Base-by-base conservation (phyloP, 1,140 invertebrate genomes). In the Drosophila equinoxialis region DNA sequence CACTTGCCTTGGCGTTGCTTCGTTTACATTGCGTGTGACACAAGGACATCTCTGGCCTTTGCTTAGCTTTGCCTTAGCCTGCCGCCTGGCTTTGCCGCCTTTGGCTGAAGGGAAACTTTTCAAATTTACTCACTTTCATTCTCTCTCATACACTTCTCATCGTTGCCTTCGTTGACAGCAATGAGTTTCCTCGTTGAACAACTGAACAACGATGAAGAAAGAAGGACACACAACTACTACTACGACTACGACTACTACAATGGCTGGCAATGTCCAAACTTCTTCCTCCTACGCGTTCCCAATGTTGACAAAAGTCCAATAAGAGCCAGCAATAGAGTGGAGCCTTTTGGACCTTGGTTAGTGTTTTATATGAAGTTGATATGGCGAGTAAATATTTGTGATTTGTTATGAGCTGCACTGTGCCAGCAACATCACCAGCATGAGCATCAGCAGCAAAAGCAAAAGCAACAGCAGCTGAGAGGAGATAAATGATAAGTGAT, bases 311-410 rank as follows among this genome's bases (percentile, higher is more conserved):
- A 79, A 86, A 86, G 83, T 82, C 83, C 79, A 87, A 87, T 86
- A 87, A 82, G 79, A 70, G 62, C 79, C 79, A 75, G 72, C 61
- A 72, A 64, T 37, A 73, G 69, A 65, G 68, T 37, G 69, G 68
- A 41, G 55, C 42, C 63, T 66, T 42, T 14, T 58, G 62, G 77
- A 68, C 79, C 60, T 48, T 57, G 65, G 68, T 77, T 78, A 81
- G 79, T 81, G 71, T 76, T 82, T 74, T 86, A 87, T 83, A 84
- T 81, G 71, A 89, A 83, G 80, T 89, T 87, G 84, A 89, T 89
- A 80, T 89, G 77, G 77, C 84, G 80, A 84, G 84, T 84, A 89
- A 89, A 89, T 89, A 89, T 89, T 89, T 89, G 84, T 89, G 84
- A 89, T 89, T 89, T 89, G 84, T 89, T 89, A 89, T 89, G 84